Base-by-base conservation (phyloP, 2,888 invertebrate genomes). In the Oithona nana region DNA sequence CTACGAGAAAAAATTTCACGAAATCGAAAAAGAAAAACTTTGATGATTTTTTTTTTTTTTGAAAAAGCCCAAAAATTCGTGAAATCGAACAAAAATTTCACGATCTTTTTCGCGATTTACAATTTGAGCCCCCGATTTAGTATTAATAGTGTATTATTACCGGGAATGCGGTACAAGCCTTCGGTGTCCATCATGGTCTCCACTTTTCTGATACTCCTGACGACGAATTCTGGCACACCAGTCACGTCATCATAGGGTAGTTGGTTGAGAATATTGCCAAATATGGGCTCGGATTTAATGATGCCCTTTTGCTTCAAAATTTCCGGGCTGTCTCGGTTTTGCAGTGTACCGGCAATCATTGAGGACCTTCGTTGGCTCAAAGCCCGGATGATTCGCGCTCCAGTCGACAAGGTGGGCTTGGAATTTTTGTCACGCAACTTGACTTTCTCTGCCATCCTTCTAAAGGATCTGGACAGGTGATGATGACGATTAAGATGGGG, bases 181-280 rank as follows among this genome's bases (percentile, higher is more conserved):
- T 49, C 59, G 22, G 39, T 59, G 2, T 22, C 22, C 22, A 49
- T 29, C 11, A 59, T 28, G 24, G 8, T 48, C 28, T 59, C 59
- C 2, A 59, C 49, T 6, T 29, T 20, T 24, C 24, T 48, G 26
- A 49, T 28, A 20, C 28, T 24, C 3, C 59, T 48, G n/a, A 59
- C 59, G 49, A 59, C 26, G 50, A 59, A 59, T n/a, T 59, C 59
- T n/a, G 59, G 59, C 29, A 59, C 26, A 1, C 49, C 49, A 11
- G 49, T 24, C 3, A 22, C 49, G 22, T 26, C 49, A 24, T 48
- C 59, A 13, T 48, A 26, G 13, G 24, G 22, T 22, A 48, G 8
- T 4, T 48, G 24, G 24, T 24, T 49, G 13, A 59, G 49, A 11
- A 22, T n/a, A 29, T 59, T 59, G 8, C 59, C 59, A 59, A 59